Evolutionary conservation across 2,113 vertebrate genomes (phyloP).

Genomic region (Oryzias melastigma): DNA sequence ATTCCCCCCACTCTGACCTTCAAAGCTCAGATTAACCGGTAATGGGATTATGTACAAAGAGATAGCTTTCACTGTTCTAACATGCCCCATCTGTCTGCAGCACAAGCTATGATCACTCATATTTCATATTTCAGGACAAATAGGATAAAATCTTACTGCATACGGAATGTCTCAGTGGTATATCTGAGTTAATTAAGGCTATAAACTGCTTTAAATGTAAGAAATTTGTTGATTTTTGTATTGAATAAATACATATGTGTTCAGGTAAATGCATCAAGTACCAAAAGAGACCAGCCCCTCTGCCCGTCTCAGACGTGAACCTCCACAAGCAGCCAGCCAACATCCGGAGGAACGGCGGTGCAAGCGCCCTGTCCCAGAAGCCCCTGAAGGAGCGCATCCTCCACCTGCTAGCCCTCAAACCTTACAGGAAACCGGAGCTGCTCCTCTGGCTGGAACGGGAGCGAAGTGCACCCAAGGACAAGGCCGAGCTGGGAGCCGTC

Average conservation of each 20-base stretch:
- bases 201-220: too few species aligned
- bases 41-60: constrained; percentile 65
- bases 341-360: constrained; percentile 47
- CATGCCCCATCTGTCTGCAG: constrained; percentile 35
- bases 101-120: constrained; percentile 23
- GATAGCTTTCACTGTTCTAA: constrained; percentile 49
- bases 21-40: constrained; percentile 70
- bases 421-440: constrained; percentile 76
- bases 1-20: constrained; percentile 56
- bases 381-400: constrained; percentile 73
- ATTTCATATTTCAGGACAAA: constrained; percentile 26
- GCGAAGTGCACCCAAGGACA: constrained; percentile 61
- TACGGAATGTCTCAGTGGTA: constrained; percentile 1
- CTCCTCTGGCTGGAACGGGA: constrained; percentile 74
- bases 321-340: constrained; percentile 53
- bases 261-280: constrained; percentile 73
- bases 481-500: constrained; percentile 63
- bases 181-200: too few species aligned
- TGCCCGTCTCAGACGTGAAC: constrained; percentile 39
- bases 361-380: constrained; percentile 44
- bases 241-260: neutral
- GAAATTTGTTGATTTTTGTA: too few species aligned
- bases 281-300: constrained; percentile 53
- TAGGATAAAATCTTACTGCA: constrained; percentile 1
- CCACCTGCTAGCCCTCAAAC: constrained; percentile 75